These are phyloP conservation scores for Urocolius indicus DNA, from an alignment of 2,113 vertebrate genomes.

Conservation along the genomic window DNA sequence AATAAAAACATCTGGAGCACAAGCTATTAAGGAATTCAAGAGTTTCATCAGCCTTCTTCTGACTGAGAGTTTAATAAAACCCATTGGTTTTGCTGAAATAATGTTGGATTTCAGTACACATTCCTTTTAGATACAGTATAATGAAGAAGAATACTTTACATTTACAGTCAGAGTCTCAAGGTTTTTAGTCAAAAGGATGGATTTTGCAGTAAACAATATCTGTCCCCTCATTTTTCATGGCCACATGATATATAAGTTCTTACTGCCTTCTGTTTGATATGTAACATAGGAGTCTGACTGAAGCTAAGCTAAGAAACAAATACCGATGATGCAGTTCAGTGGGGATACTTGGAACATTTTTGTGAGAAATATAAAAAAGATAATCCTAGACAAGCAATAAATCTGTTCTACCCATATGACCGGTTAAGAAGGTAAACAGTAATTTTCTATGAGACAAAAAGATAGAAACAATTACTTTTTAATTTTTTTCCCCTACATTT, in stretches of 20 bases:
- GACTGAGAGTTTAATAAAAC: background rate
- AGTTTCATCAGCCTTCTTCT: background rate
- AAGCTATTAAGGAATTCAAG: background rate
- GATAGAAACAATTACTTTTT: background rate
- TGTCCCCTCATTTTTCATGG: slow-evolving; percentile 21
- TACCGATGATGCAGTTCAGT: background rate
- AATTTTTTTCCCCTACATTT: background rate
- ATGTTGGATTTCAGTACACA: slow-evolving; percentile 1
- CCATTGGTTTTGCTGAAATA: background rate
- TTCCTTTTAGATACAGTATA: background rate
- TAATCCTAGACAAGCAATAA: background rate
- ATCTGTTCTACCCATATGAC: background rate
- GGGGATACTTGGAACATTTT: background rate
- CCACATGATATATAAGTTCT: background rate
- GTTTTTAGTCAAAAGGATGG: background rate
- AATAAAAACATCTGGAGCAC: background rate
- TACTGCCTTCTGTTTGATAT: background rate
- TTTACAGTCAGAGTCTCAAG: background rate
- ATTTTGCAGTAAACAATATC: background rate
- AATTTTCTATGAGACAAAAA: background rate
- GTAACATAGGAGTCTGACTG: background rate
- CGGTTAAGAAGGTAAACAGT: background rate
- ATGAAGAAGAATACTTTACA: background rate
- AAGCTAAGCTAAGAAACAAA: slow-evolving; percentile 1
- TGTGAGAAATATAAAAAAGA: background rate